Base-by-base conservation (phyloP, 2,797 vertebrate genomes). In the Micromesistius poutassou region DNA sequence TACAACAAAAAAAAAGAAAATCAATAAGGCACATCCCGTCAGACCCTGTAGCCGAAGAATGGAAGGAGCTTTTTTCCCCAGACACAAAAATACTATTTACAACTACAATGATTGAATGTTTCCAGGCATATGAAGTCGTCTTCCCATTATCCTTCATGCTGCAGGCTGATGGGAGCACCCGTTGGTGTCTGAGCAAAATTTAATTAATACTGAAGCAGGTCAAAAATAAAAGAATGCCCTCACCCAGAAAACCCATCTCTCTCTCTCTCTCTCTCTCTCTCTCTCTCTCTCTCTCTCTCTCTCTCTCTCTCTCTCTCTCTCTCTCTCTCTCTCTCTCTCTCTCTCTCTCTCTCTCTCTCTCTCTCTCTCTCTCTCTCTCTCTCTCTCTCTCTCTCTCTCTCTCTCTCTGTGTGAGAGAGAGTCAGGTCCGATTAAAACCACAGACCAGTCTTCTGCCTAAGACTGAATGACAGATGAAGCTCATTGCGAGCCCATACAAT, bases 381-480 rank as follows among this genome's bases (percentile, higher is more conserved):
- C 7, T 38, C 36, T 46, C 42, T 46, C 42, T 38, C 36, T 38
- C 36, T 38, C 7, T 38, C 35, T 36, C 35, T 36, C 35, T 36
- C 35, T 36, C 35, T 36, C 4, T 36, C 35, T 84, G 83, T 72
- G 3, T 4, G 74, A 74, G 42, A 73, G 74, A 80, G 75, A 84
- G 74, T 78, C 73, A 71, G n/a, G 30, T 74, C 85, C 83, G 74
- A 83, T 87, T 85, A 86, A 79, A 75, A 78, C 68, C 5, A 77
- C 36, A 12, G 25, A 75, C 28, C 79, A 79, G 83, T 78, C 84
- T 84, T 76, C 79, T 76, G 80, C 81, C 40, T 76, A 82, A 84
- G 83, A 89, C 87, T 55, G 46, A 86, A 77, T 85, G 86, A 88
- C 76, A 89, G 83, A 87, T 81, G 75, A 74, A 74, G 80, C 77